Evolutionary conservation across 2,113 vertebrate species (phyloP).

Genomic region (Rhinolophus ferrumequinum): DNA sequence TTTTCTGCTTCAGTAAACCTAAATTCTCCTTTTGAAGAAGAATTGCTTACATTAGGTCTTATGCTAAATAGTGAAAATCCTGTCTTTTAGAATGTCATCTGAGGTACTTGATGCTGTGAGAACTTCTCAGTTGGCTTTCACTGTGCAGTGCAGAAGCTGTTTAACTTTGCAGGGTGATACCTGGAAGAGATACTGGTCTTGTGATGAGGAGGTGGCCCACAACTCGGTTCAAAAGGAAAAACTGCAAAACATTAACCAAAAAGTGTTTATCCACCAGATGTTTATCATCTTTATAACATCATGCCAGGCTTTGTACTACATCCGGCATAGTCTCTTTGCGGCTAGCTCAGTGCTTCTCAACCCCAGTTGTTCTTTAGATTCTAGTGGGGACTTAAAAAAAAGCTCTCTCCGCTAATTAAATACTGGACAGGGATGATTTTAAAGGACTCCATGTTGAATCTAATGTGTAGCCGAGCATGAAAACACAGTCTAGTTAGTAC

Average conservation of each 20-base stretch:
- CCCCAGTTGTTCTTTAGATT: background rate
- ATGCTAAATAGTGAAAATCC: constrained; percentile 57
- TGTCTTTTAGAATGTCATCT: constrained; percentile 56
- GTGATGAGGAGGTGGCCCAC: background rate
- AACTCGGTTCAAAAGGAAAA: background rate
- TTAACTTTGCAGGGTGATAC: background rate
- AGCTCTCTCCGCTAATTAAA: background rate
- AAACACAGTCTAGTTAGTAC: background rate
- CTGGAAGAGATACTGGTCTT: background rate
- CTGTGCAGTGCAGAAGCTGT: background rate
- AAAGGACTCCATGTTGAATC: constrained; percentile 1
- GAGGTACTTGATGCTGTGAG: background rate
- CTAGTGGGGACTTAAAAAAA: background rate
- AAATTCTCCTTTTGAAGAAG: constrained; percentile 70
- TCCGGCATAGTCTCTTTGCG: background rate
- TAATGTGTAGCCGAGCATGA: background rate
- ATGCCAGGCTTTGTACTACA: background rate
- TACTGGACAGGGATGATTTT: background rate
- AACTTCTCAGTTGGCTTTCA: background rate
- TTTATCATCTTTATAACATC: background rate
- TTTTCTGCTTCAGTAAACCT: constrained; percentile 78
- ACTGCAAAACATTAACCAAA: background rate
- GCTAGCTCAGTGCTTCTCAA: background rate
- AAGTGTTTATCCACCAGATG: background rate
- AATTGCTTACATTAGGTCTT: constrained; percentile 66